phyloP scores from a whole-genome alignment of 2,797 vertebrate genomes.

The Tangara arthus region DNA sequence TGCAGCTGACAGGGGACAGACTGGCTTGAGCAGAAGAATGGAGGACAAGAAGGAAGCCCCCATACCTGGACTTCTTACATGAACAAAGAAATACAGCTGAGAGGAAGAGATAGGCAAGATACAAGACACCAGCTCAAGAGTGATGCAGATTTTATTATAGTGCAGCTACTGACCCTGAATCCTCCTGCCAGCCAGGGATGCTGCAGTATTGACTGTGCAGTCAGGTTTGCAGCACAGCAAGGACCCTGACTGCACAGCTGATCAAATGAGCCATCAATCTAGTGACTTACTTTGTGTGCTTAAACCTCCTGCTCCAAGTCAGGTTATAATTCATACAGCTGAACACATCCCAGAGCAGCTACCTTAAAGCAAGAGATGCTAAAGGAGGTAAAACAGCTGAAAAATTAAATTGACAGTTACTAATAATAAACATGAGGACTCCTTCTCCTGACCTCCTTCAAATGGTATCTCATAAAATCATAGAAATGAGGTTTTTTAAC shows the following conservation, averaged over 20 bases:
- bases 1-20: neutral
- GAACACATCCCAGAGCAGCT: neutral
- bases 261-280: slow-evolving; percentile 51
- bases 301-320: slow-evolving; percentile 24
- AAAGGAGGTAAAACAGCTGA: neutral
- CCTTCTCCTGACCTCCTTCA: neutral
- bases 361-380: neutral
- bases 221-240: neutral
- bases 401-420: neutral
- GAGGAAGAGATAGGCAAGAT: neutral
- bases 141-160: neutral
- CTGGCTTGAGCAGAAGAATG: neutral
- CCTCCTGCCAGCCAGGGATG: neutral
- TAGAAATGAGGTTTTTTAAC: neutral
- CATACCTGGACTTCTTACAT: neutral
- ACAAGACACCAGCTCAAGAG: neutral
- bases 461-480: neutral
- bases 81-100: neutral
- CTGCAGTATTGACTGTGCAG: neutral
- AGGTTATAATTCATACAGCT: slow-evolving; percentile 5
- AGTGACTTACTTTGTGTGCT: slow-evolving; percentile 29
- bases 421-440: neutral
- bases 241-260: slow-evolving; percentile 7
- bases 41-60: neutral
- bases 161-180: neutral